Conservation (phyloP, 2,888 invertebrate species). For the Mylabris sibirica region DNA sequence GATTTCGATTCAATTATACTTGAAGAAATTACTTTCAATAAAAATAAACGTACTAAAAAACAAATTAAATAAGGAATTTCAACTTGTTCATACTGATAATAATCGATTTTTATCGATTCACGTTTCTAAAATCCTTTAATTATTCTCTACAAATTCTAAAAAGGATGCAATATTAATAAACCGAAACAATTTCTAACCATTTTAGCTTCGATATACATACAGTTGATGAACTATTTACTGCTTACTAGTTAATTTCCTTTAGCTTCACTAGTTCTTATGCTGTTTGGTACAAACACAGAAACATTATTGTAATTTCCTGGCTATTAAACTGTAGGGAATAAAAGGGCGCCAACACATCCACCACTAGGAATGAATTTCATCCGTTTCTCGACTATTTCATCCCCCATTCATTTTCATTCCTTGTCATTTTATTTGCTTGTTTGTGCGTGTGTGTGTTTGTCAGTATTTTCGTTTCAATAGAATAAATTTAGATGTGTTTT, state of each 20-base stretch:
- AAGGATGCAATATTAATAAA: background rate
- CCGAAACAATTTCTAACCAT: background rate
- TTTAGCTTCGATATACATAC: conserved; percentile 14
- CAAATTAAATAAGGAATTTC: background rate
- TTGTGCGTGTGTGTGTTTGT: conserved; percentile 19
- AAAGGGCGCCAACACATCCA: conserved; percentile 26
- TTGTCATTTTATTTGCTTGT: conserved; percentile 22
- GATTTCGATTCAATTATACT: conserved; percentile 6
- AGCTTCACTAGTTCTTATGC: conserved; percentile 47
- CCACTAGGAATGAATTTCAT: conserved; percentile 19
- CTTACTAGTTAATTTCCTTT: conserved; percentile 39
- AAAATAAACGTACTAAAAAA: background rate
- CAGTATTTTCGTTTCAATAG: conserved; percentile 22
- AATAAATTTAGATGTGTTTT: background rate
- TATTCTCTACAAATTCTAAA: background rate
- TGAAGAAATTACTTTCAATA: background rate
- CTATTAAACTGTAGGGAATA: conserved; percentile 46
- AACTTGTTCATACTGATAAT: background rate
- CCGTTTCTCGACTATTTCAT: conserved; percentile 21
- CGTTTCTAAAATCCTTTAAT: background rate
- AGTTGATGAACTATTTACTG: conserved; percentile 36
- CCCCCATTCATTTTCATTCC: conserved; percentile 33
- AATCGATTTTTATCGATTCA: background rate
- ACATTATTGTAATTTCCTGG: conserved; percentile 54
- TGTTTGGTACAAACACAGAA: conserved; percentile 37